Percentiles rank a stretch among this genome's conserved stretches.
These are phyloP conservation scores for Pavo muticus DNA, from an alignment of 2,113 vertebrate genomes.

Conservation along the genomic window DNA sequence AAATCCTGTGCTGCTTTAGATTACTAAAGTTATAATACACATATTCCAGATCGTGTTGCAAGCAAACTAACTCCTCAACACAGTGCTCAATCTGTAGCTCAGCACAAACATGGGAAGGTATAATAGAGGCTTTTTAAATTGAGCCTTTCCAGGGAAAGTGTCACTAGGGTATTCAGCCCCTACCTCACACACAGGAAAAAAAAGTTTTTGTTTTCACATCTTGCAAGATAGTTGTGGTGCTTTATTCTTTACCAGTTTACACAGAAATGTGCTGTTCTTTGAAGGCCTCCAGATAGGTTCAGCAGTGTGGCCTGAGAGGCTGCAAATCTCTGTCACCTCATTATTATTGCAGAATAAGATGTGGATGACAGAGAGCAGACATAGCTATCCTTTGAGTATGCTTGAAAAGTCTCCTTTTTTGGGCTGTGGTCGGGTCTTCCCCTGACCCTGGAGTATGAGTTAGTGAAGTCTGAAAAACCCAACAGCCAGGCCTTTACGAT, in stretches of 20 bases:
- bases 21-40: not conserved
- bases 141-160: not conserved
- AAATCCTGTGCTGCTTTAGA: not conserved
- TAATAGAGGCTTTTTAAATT: not conserved
- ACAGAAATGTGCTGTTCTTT: not conserved
- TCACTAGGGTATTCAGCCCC: not conserved
- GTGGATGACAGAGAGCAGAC: constrained; percentile 42
- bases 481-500: not conserved
- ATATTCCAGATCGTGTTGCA: not conserved
- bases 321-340: constrained; percentile 58
- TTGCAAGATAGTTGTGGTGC: not conserved
- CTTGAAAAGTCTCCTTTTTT: constrained; percentile 54
- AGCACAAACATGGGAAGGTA: not conserved
- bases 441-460: not conserved
- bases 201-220: not conserved
- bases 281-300: not conserved
- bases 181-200: not conserved
- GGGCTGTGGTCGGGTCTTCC: not conserved
- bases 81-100: not conserved
- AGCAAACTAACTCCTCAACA: not conserved
- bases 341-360: constrained; percentile 23
- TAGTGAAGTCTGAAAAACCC: not conserved
- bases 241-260: not conserved
- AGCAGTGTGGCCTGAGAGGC: not conserved
- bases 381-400: constrained; percentile 1